A percentile compares a stretch with the other conserved stretches of the same genome.
Evolutionary conservation across 2,888 invertebrate species (phyloP).

Genomic region (Meiosimyza decipiens): DNA sequence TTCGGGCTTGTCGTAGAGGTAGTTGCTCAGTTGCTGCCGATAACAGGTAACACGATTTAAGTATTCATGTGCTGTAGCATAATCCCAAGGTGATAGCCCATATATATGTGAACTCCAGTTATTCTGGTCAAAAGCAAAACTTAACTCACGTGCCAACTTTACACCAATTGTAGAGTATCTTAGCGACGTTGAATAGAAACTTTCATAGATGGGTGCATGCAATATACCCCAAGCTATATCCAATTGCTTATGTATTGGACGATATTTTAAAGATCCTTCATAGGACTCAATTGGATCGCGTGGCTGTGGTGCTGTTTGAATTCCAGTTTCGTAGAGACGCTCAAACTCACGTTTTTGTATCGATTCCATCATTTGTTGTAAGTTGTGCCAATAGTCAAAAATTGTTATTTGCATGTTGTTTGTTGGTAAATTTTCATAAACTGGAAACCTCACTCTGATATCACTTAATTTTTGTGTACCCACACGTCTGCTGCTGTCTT

Average conservation of each 20-base stretch:
- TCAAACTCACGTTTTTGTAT: conserved; percentile 45
- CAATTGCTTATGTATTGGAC: conserved; percentile 53
- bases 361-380: conserved; percentile 47
- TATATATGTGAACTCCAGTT: conserved; percentile 57
- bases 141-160: conserved; percentile 52
- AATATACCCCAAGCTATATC: conserved; percentile 57
- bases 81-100: conserved; percentile 55
- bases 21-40: conserved; percentile 53
- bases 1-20: conserved; percentile 47
- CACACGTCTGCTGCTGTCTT: conserved; percentile 53
- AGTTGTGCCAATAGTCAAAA: conserved; percentile 57
- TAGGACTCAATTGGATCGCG: conserved; percentile 55
- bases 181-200: conserved; percentile 51
- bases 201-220: conserved; percentile 57
- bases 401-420: conserved; percentile 48
- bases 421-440: conserved; percentile 40
- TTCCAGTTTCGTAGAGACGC: conserved; percentile 49
- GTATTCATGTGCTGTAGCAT: conserved; percentile 50
- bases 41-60: conserved; percentile 57
- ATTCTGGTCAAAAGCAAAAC: conserved; percentile 56
- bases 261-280: conserved; percentile 54
- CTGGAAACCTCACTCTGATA: conserved; percentile 48
- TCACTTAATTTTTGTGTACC: conserved; percentile 54
- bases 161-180: conserved; percentile 56
- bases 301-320: conserved; percentile 39